Conservation (phyloP, 2,797 vertebrate species). For the Melanotaenia pygmaea region DNA sequence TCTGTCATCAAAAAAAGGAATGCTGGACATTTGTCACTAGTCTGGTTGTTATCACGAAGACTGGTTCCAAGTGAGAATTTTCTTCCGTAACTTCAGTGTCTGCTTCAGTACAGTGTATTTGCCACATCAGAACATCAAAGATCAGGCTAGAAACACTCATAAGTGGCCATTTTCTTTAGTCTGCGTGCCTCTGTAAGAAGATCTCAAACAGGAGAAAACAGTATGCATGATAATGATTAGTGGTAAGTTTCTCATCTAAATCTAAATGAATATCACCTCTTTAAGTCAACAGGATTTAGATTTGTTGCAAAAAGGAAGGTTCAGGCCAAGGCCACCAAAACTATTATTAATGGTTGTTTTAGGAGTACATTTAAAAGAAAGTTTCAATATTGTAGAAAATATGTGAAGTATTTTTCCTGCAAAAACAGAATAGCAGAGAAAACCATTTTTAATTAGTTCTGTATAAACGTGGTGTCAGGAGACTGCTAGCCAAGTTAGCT, state of each 20-base stretch:
- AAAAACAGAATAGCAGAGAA: not conserved
- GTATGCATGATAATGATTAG: slow-evolving; percentile 20
- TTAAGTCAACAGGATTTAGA: not conserved
- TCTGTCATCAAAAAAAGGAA: slow-evolving; percentile 64
- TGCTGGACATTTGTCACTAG: slow-evolving; percentile 67
- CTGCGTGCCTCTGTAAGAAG: not conserved
- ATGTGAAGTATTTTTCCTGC: not conserved
- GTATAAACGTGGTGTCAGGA: too few relatives aligned
- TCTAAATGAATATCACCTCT: not conserved
- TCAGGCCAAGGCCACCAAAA: not conserved
- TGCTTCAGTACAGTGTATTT: slow-evolving; percentile 32
- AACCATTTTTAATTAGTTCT: not conserved
- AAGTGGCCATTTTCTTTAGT: slow-evolving; percentile 23
- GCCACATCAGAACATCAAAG: slow-evolving; percentile 20
- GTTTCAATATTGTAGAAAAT: not conserved
- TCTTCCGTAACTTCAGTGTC: slow-evolving; percentile 34
- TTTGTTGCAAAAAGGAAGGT: not conserved
- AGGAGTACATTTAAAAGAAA: not conserved
- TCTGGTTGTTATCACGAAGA: slow-evolving; percentile 55
- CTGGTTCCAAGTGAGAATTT: slow-evolving; percentile 32
- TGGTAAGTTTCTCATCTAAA: slow-evolving; percentile 5
- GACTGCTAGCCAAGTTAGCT: not conserved
- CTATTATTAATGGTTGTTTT: not conserved
- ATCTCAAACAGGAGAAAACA: slow-evolving; percentile 26
- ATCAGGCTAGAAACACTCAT: slow-evolving; percentile 28